Base-by-base conservation (phyloP, 2,888 invertebrate species). In the Eurytoma californica region DNA sequence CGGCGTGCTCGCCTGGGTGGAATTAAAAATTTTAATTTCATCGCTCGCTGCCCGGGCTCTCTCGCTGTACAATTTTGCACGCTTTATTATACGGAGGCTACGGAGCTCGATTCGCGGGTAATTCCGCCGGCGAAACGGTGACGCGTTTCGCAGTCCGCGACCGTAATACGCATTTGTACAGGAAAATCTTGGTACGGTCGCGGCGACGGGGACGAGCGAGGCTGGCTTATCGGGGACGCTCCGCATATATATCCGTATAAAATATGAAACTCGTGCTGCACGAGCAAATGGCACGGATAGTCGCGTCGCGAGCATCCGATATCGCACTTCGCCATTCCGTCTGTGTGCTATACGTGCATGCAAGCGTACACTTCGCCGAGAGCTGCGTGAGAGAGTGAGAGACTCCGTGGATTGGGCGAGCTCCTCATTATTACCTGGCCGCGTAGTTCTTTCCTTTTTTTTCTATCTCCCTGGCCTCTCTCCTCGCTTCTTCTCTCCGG, bases 111-210 rank as follows among this genome's bases (percentile, higher is more conserved):
- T 20, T 7, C 5, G 39, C 39, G 39, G 3, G 39, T 39, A 39
- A 39, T 39, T 39, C 39, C 3, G 39, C 39, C 39, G 39, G 39
- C 7, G 39, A 39, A 39, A 39, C 4, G 39, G 39, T 39, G 39
- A 39, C 7, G 39, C 24, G 3, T 24, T 24, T 20, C 28, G 14
- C 2, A 24, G 28, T 18, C 5, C 63, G 63, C 63, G 63, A 63
- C 63, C 63, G 63, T 63, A 63, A 63, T 20, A 20, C 12, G 16
- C 13, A 39, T 18, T 18, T n/a, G 30, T 63, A 30, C 47, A 53
- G 39, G 63, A 63, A 63, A 63, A 30, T 47, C 63, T 63, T 63
- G 63, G 63, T 63, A 63, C 63, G 63, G 63, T 63, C 63, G 39
- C 63, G 39, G 18, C 18, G 13, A 30, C 63, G 30, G 28, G 28